These are phyloP conservation scores for Reticulitermes lucifugus DNA, from an alignment of 2,888 invertebrate genomes.

Conservation along the genomic window DNA sequence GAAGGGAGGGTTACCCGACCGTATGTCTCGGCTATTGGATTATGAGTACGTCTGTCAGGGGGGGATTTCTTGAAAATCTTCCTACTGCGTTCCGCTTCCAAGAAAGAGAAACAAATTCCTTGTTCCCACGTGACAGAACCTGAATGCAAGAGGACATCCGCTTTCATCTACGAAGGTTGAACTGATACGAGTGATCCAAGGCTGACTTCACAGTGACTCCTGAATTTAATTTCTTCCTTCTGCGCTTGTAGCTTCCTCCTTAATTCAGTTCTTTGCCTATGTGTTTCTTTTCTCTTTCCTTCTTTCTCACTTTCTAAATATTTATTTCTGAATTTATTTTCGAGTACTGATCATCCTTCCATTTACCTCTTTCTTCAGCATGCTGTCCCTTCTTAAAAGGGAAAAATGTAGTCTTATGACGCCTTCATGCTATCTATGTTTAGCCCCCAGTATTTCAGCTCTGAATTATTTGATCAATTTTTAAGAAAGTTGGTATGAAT, in stretches of 20 bases:
- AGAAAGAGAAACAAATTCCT: background rate
- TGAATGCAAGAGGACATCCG: background rate
- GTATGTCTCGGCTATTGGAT: too few species aligned
- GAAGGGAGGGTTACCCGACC: too few species aligned
- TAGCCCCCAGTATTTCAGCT: too few species aligned
- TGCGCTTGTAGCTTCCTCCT: background rate
- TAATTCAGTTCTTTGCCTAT: background rate
- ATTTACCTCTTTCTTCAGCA: too few species aligned
- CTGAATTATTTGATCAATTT: too few species aligned
- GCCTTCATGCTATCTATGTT: too few species aligned
- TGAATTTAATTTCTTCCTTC: too few species aligned
- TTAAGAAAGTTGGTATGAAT: too few species aligned
- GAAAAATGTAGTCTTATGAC: too few species aligned
- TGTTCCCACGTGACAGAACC: background rate
- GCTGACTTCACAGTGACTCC: background rate
- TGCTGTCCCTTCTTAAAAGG: too few species aligned
- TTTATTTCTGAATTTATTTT: background rate
- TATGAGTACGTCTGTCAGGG: background rate
- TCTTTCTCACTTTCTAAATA: background rate
- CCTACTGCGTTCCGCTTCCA: background rate
- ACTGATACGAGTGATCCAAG: background rate
- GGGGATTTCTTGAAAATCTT: background rate
- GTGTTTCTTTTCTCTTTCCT: background rate
- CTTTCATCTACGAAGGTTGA: background rate
- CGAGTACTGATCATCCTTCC: too few species aligned